Evolutionary conservation across 2,888 invertebrate genomes (phyloP).

Genomic region (Sminthurides aquaticus): DNA sequence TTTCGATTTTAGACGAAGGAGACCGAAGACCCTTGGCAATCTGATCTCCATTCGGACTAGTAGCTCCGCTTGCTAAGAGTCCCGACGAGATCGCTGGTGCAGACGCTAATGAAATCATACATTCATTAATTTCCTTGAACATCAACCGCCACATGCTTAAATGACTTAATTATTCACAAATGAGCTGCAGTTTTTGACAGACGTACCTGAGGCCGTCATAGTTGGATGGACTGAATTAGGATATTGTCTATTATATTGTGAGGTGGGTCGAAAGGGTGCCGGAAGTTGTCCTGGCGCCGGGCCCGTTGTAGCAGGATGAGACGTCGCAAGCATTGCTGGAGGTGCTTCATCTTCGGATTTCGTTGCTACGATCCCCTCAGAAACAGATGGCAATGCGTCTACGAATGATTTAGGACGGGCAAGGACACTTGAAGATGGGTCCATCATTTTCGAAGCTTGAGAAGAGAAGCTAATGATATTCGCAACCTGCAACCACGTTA

Average conservation of each 20-base stretch:
- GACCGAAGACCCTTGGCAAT: conserved; percentile 51
- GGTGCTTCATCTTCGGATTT: conserved; percentile 31
- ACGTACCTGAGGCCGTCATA: conserved; percentile 40
- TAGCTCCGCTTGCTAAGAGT: conserved; percentile 21
- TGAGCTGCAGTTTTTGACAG: neutral
- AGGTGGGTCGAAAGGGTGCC: conserved; percentile 27
- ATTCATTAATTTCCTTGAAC: conserved; percentile 3
- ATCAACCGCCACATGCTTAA: too few relatives aligned
- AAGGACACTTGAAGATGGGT: conserved; percentile 36
- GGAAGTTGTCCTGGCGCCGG: conserved; percentile 29
- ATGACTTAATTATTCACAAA: neutral
- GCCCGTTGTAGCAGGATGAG: conserved; percentile 32
- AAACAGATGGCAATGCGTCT: neutral
- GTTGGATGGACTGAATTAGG: conserved; percentile 40
- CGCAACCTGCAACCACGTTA: neutral
- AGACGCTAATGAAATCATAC: conserved; percentile 27
- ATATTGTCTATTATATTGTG: conserved; percentile 31
- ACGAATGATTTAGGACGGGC: conserved; percentile 28
- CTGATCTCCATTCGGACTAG: conserved; percentile 52
- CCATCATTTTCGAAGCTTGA: too few relatives aligned
- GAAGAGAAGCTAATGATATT: neutral
- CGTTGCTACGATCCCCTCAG: neutral
- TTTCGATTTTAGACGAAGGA: conserved; percentile 78
- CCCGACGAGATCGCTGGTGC: conserved; percentile 40
- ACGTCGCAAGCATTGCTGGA: conserved; percentile 37